Conservation (phyloP, 2,113 vertebrate species). For the Megaceryle torquata region DNA sequence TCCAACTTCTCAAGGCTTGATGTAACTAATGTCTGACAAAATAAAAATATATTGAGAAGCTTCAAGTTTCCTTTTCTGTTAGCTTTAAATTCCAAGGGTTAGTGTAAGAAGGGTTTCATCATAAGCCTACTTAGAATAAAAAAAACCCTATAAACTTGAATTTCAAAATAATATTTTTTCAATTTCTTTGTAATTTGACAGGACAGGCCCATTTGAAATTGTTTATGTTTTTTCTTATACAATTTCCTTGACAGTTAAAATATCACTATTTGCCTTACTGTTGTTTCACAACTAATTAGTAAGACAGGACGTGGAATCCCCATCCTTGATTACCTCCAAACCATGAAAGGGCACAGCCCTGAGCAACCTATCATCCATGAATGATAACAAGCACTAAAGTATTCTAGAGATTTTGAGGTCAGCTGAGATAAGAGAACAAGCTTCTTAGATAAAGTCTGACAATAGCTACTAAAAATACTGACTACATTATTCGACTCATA, state of each 20-base stretch:
- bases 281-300: not conserved
- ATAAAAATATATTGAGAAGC: not conserved
- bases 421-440: not conserved
- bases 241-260: not conserved
- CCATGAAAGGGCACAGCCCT: not conserved
- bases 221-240: not conserved
- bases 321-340: not conserved
- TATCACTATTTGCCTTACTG: not conserved
- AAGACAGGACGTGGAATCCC: not conserved
- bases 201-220: not conserved
- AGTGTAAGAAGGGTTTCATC: not conserved
- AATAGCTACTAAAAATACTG: not conserved
- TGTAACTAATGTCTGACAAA: not conserved
- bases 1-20: not conserved
- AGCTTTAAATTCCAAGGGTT: not conserved
- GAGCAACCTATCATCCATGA: not conserved
- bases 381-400: not conserved
- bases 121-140: not conserved
- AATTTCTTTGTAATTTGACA: not conserved
- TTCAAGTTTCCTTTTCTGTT: not conserved
- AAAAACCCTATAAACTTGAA: not conserved
- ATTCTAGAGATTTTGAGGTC: not conserved
- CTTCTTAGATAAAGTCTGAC: not conserved
- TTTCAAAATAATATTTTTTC: not conserved
- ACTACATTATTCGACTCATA: not conserved